These are phyloP conservation scores for Odontophorus gujanensis DNA, from an alignment of 2,113 vertebrate genomes.

Conservation along the genomic window DNA sequence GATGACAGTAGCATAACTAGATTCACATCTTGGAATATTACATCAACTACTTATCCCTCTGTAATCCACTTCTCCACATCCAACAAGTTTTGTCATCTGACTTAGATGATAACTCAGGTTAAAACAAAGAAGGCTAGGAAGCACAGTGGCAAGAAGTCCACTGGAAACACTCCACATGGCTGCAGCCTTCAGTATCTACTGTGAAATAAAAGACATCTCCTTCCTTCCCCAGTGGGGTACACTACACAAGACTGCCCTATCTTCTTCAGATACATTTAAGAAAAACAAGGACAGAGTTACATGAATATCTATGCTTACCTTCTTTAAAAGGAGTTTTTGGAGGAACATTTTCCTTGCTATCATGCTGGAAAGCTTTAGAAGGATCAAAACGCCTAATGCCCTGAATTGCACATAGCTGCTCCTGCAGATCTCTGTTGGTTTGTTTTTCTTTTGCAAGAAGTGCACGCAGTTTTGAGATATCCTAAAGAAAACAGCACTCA, in stretches of 20 bases:
- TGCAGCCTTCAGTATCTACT: neutral
- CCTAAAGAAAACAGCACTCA: slow-evolving; percentile 72
- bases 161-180: fast-evolving
- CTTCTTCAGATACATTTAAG: neutral
- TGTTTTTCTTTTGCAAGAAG: slow-evolving; percentile 82
- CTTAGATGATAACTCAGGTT: fast-evolving
- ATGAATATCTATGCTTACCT: slow-evolving; percentile 67
- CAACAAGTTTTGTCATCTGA: neutral
- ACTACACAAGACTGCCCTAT: neutral
- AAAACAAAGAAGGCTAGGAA: neutral
- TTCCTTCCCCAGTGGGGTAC: neutral
- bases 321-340: slow-evolving; percentile 81
- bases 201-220: neutral
- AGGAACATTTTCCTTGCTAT: slow-evolving; percentile 88
- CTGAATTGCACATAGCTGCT: slow-evolving; percentile 77
- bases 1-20: neutral
- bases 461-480: slow-evolving; percentile 83
- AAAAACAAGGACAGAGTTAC: neutral
- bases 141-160: fast-evolving
- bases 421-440: slow-evolving; percentile 77
- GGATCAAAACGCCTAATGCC: slow-evolving; percentile 84
- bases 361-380: slow-evolving; percentile 90
- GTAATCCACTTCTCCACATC: fast-evolving
- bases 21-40: neutral
- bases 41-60: neutral